Percentiles rank a stretch among this genome's conserved stretches.
Evolutionary conservation across 2,888 invertebrate genomes (phyloP).

Genomic region (Cheilosia scutellata): DNA sequence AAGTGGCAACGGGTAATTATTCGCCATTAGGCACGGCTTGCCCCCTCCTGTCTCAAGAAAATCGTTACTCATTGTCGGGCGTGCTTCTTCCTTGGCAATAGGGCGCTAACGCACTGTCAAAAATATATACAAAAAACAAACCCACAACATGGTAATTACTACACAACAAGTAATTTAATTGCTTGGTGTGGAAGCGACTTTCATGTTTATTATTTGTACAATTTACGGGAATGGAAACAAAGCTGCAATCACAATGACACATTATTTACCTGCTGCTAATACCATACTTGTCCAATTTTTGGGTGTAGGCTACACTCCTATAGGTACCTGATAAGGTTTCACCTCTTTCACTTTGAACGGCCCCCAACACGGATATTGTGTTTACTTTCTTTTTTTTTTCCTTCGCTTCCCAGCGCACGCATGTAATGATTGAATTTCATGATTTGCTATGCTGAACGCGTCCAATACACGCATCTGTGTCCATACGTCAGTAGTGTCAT

Average conservation of each 20-base stretch:
- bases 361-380: conserved; percentile 58
- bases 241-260: conserved; percentile 17
- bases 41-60: conserved; percentile 37
- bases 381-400: conserved; percentile 72
- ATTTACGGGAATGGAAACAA: conserved; percentile 16
- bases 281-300: neutral
- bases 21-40: conserved; percentile 48
- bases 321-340: conserved; percentile 55
- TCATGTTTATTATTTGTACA: neutral
- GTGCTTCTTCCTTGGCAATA: neutral
- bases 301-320: neutral
- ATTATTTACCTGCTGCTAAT: conserved; percentile 9
- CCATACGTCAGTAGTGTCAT: conserved; percentile 41
- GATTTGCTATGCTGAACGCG: conserved; percentile 56
- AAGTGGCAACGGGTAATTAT: conserved; percentile 66
- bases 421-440: conserved; percentile 49
- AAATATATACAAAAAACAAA: conserved; percentile 10
- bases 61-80: conserved; percentile 29
- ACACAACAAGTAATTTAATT: conserved; percentile 65
- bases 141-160: conserved; percentile 52
- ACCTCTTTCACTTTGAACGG: conserved; percentile 55
- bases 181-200: conserved; percentile 30
- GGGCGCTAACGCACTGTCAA: conserved; percentile 40
- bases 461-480: conserved; percentile 27
- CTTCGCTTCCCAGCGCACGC: conserved; percentile 52